Evolutionary conservation across 2,888 invertebrate species (phyloP).

Genomic region (Leucoptera coffeella): DNA sequence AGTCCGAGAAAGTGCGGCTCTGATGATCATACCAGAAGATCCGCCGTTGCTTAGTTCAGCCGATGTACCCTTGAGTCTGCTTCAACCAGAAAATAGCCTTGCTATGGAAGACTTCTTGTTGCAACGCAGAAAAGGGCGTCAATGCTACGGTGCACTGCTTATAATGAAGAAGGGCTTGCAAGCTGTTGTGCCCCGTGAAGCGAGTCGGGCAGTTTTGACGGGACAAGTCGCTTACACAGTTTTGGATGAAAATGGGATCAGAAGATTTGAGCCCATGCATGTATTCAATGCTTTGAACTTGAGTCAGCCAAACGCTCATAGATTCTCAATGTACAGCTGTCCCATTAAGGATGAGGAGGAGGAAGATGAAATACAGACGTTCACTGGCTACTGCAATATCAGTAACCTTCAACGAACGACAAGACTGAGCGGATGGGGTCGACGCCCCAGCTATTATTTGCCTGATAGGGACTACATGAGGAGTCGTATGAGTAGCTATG

Average conservation of each 20-base stretch:
- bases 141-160: conserved; percentile 54
- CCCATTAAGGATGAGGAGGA: conserved; percentile 51
- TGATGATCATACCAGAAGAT: conserved; percentile 63
- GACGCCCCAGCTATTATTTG: conserved; percentile 29
- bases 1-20: conserved; percentile 65
- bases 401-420: conserved; percentile 43
- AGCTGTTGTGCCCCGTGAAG: conserved; percentile 71
- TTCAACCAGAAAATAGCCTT: conserved; percentile 64
- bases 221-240: conserved; percentile 72
- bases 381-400: conserved; percentile 39
- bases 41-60: conserved; percentile 55
- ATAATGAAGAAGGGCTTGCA: conserved; percentile 69
- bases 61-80: conserved; percentile 63
- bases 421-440: conserved; percentile 34
- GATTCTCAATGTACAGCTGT: conserved; percentile 63
- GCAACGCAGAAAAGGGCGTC: conserved; percentile 35
- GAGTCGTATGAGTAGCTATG: conserved; percentile 36
- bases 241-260: conserved; percentile 69
- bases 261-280: conserved; percentile 69
- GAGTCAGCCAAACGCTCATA: conserved; percentile 57
- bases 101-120: conserved; percentile 71
- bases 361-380: conserved; percentile 29
- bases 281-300: conserved; percentile 66
- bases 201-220: conserved; percentile 64
- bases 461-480: conserved; percentile 35